Conservation (phyloP, 1,140 invertebrate genomes). For the Drosophila sp. region DNA sequence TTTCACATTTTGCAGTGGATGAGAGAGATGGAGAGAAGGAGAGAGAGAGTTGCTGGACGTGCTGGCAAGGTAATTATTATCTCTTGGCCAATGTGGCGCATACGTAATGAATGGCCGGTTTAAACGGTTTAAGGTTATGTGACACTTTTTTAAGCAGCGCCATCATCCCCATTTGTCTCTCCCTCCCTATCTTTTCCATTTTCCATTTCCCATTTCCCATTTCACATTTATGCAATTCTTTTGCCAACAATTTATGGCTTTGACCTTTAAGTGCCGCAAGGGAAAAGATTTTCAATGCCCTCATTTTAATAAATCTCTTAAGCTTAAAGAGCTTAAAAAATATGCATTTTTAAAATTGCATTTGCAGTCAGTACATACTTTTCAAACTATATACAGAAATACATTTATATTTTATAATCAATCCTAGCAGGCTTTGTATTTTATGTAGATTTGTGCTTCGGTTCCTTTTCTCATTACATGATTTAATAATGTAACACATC, state of each 20-base stretch:
- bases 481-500: too few species aligned
- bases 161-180: slow-evolving; percentile 5
- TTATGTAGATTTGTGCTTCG: too few species aligned
- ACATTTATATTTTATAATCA: background rate
- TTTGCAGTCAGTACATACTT: background rate
- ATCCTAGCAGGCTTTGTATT: background rate
- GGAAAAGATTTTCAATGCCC: slow-evolving; percentile 36
- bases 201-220: slow-evolving; percentile 11
- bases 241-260: slow-evolving; percentile 41
- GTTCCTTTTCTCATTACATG: too few species aligned
- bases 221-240: slow-evolving; percentile 36
- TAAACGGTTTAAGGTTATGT: slow-evolving; percentile 65
- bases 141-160: slow-evolving; percentile 32
- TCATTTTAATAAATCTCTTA: slow-evolving; percentile 25
- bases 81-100: slow-evolving; percentile 53
- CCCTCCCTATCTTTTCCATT: slow-evolving; percentile 12
- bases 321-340: slow-evolving; percentile 2
- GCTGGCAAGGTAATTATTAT: slow-evolving; percentile 68
- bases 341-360: background rate
- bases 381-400: background rate
- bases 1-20: slow-evolving; percentile 30
- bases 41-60: slow-evolving; percentile 23
- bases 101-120: slow-evolving; percentile 65
- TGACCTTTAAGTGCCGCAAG: slow-evolving; percentile 37
- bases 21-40: too few species aligned